These are phyloP conservation scores for Dendrocincla tyrannina DNA, from an alignment of 2,797 vertebrate genomes.

Conservation along the genomic window DNA sequence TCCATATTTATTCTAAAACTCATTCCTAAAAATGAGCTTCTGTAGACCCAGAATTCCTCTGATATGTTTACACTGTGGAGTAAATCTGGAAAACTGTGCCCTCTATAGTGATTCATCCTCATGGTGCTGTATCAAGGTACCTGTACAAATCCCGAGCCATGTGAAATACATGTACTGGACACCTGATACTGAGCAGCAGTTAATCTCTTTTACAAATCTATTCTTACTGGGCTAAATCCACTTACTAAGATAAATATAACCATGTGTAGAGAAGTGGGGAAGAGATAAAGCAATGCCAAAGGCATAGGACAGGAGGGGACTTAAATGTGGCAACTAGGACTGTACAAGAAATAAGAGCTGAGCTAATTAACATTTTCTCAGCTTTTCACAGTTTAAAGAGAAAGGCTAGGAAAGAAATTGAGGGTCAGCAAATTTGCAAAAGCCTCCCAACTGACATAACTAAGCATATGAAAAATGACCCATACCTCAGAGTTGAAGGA, in stretches of 20 bases:
- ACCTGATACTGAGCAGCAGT: background rate
- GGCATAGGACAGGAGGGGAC: background rate
- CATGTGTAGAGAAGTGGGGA: background rate
- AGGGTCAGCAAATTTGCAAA: background rate
- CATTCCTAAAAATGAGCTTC: background rate
- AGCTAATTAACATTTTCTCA: background rate
- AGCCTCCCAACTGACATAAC: background rate
- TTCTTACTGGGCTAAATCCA: background rate
- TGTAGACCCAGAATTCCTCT: background rate
- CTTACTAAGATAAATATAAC: background rate
- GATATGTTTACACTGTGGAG: background rate
- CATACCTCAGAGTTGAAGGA: background rate
- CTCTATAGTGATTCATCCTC: background rate
- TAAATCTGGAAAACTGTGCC: background rate
- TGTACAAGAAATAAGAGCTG: background rate
- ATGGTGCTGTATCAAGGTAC: background rate
- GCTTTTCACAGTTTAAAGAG: background rate
- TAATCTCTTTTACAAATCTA: background rate
- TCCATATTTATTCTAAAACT: background rate
- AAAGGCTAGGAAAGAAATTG: background rate
- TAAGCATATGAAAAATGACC: background rate
- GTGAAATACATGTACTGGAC: background rate
- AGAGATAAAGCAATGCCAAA: background rate
- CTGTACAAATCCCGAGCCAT: background rate
- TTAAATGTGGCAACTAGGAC: background rate